phyloP scores from a whole-genome alignment of 2,888 invertebrate species.

The Yponomeuta malinellus region DNA sequence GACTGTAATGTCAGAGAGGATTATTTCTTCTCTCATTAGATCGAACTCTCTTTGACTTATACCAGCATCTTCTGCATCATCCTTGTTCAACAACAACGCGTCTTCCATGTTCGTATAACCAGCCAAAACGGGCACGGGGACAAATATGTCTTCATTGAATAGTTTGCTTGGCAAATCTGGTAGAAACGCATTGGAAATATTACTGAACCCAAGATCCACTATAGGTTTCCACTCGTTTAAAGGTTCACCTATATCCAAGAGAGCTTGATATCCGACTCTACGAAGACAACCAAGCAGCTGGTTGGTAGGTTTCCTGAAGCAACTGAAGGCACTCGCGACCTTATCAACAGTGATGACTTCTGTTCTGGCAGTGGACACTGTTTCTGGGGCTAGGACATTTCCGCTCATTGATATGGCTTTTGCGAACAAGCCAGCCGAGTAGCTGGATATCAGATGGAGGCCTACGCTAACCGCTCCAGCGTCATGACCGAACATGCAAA shows the following conservation, averaged over 20 bases:
- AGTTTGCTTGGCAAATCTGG: constrained; percentile 79
- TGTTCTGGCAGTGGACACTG: constrained; percentile 78
- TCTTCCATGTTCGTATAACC: constrained; percentile 91
- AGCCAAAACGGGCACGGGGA: constrained; percentile 82
- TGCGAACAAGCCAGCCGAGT: constrained; percentile 81
- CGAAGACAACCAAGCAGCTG: constrained; percentile 82
- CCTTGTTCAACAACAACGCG: constrained; percentile 77
- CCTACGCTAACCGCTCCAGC: constrained; percentile 87
- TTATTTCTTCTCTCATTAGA: constrained; percentile 77
- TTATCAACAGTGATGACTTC: constrained; percentile 78
- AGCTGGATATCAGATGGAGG: constrained; percentile 81
- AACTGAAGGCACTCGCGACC: constrained; percentile 80
- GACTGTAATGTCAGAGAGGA: constrained; percentile 76
- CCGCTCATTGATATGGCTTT: constrained; percentile 90
- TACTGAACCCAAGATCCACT: constrained; percentile 82
- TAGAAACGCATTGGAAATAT: constrained; percentile 79
- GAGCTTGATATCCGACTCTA: constrained; percentile 73
- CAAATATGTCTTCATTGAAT: constrained; percentile 77
- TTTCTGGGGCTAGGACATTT: constrained; percentile 78
- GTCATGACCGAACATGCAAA: constrained; percentile 87
- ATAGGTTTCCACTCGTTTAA: constrained; percentile 83
- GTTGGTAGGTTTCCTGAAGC: constrained; percentile 80
- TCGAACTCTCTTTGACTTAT: constrained; percentile 78
- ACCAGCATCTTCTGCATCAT: constrained; percentile 75
- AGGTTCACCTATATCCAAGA: constrained; percentile 79